A percentile compares a stretch with the other conserved stretches of the same genome.
phyloP scores from a whole-genome alignment of 2,888 invertebrate species.

The Cantharis rustica region DNA sequence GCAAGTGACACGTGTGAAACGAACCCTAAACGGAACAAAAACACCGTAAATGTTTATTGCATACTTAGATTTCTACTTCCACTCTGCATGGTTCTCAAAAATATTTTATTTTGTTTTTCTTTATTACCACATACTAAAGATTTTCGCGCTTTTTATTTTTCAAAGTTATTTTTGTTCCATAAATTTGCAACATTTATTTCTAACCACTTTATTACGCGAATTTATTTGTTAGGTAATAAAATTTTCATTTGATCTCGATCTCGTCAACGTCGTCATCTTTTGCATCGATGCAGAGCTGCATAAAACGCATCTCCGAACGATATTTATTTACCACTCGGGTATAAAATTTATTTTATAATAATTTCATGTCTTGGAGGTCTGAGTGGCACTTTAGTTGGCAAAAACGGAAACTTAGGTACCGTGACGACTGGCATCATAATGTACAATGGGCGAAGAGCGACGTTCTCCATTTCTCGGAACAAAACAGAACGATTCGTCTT shows the following conservation, averaged over 20 bases:
- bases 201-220: background rate
- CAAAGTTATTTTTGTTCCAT: background rate
- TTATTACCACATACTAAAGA: conserved; percentile 5
- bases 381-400: background rate
- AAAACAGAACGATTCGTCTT: conserved; percentile 44
- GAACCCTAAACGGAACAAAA: conserved; percentile 42
- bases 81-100: conserved; percentile 24
- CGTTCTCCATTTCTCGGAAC: conserved; percentile 37
- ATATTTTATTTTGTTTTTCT: conserved; percentile 20
- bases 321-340: background rate
- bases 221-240: background rate
- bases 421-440: conserved; percentile 41
- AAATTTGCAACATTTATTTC: background rate
- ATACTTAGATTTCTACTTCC: conserved; percentile 36
- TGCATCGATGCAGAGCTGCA: background rate
- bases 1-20: conserved; percentile 39
- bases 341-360: background rate
- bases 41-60: conserved; percentile 45
- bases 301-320: background rate
- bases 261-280: background rate
- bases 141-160: conserved; percentile 8
- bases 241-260: background rate
- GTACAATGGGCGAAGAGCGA: conserved; percentile 31
- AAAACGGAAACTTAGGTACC: conserved; percentile 34
- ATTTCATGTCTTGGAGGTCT: background rate